Base-by-base conservation (phyloP, 2,113 vertebrate species). In the Vimba vimba region DNA sequence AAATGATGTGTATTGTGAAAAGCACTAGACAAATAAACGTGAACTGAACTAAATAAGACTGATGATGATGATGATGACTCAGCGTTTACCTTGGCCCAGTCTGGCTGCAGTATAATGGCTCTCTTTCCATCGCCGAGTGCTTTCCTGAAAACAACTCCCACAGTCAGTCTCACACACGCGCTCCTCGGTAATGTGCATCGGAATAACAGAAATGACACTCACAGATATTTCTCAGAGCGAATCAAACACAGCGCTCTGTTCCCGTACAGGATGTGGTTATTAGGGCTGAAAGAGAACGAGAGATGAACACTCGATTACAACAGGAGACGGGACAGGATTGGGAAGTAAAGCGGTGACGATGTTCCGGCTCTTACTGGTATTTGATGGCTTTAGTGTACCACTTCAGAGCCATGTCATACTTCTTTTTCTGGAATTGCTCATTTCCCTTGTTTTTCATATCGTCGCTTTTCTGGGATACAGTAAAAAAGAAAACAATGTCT, bases 171-270 rank as follows among this genome's bases (percentile, higher is more conserved):
- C 15, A 0, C 25, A 43, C 39, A 2, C 13, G 3, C 0, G 15
- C 2, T 30, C 8, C 4, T 11, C 36, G 43, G 10, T 27, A 19
- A 55, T 8, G 52, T 57, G 52, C 52, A 2, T 57, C 6, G 6
- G 52, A 57, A 8, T 57, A 57, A 21, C 11, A 0, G 6, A 57
- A 57, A 2, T 6, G 2, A 2, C 19, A 57, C 94, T 94, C 91
- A 95, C 95, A 93, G 84, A 86, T 92, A 95, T 45, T 93, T 93
- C 50, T 91, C 57, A 76, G 91, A 93, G 60, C 94, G 95, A 69
- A 97, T 94, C 86, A 95, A 97, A 76, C 96, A 97, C n/a, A 98
- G 94, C 3, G 98, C 96, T 92, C 98, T 52, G 91, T 99, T 99
- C 79, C 97, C 96, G 88, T 98, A 99, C 80, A 98, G 91, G 2